Evolutionary conservation across 2,113 vertebrate genomes (phyloP), one percentile per base, ranked within the genome.

Genomic region (Prochilodus magdalenae): DNA sequence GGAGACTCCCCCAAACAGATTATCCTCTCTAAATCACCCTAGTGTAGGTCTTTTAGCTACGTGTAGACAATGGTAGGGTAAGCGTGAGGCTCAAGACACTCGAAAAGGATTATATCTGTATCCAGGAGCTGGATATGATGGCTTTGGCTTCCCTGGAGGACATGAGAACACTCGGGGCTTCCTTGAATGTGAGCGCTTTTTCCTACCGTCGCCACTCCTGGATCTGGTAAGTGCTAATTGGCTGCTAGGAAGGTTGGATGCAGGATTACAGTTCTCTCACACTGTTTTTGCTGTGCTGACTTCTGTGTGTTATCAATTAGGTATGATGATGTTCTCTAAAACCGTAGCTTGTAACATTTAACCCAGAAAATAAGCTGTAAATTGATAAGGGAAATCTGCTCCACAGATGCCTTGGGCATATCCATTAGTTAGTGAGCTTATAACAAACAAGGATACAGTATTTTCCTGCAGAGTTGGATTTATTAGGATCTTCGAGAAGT

Each of bases 131-230:
- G 72, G 51, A 63, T 49, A 59, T 77, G 62, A 86, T 72, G 51
- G 78, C 82, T 73, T 55, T 86, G 26, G 33, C 79, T 57, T 79
- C 80, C 80, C 53, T 49, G 18, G 49, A 81, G 73, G 75, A 81
- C 73, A 77, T 70, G 33, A 73, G 13, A 40, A 66, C 66, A 26
- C 5, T 60, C 26, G 33, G 73, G 60, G 47, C 66, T 67, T 78
- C 75, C 10, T 24, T 83, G 40, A 79, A 59, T 24, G 49, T 82
- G 72, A 69, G 79, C 24, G 51, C 44, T 1, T 86, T 79, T 70
- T 81, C 85, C 0, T 86, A 85, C 44, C 83, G 85, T 36, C 83
- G 85, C 0, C 87, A 85, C 77, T 86, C 85, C 67, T 88, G 87
- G 87, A 81, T 88, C 73, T 86, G 87, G 87, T 88, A 77, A 72